Evolutionary conservation across 2,888 invertebrate species (phyloP), one percentile per base, ranked within the genome.

Genomic region (Cheilosia urbana): DNA sequence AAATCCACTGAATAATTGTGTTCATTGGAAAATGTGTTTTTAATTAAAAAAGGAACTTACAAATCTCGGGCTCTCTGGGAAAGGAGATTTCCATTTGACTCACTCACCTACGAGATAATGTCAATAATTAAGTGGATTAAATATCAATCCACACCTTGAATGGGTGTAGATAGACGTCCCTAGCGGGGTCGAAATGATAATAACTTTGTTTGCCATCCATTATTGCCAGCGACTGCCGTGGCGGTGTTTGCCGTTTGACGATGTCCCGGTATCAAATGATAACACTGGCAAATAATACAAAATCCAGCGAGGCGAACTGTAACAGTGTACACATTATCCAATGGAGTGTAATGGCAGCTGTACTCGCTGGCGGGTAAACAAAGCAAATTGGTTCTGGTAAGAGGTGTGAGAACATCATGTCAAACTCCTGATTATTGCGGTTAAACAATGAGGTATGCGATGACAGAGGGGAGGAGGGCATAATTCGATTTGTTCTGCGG

Each of bases 41-140:
- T 24, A 58, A 40, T 58, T 58, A 40, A n/a, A 60, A 60, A 40
- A 40, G 24, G 24, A 9, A 60, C 40, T 60, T 45, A 4, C 24
- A 0, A 13, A 19, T 6, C 37, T 19, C 37, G 9, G 7, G 11
- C 45, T 15, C 27, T n/a, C 5, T 17, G 34, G 21, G 2, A 53
- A 17, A 15, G 30, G 42, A 24, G 62, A 37, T 55, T 40, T 15
- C 24, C 40, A 30, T 24, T 51, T 17, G 42, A 19, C 19, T 7
- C 24, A 17, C 2, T 9, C 9, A 47, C 9, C n/a, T 17, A 47
- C 9, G 9, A 47, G 17, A 19, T 19, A 9, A 21, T 51, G 51
- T 27, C 51, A 62, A 77, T 68, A 69, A 55, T 69, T 62, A 68
- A 66, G 58, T 60, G 53, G 68, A 77, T 77, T 68, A 77, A 51